Evolutionary conservation across 2,113 vertebrate species (phyloP), one percentile per base, ranked within the genome.

Genomic region (Cettia cetti): DNA sequence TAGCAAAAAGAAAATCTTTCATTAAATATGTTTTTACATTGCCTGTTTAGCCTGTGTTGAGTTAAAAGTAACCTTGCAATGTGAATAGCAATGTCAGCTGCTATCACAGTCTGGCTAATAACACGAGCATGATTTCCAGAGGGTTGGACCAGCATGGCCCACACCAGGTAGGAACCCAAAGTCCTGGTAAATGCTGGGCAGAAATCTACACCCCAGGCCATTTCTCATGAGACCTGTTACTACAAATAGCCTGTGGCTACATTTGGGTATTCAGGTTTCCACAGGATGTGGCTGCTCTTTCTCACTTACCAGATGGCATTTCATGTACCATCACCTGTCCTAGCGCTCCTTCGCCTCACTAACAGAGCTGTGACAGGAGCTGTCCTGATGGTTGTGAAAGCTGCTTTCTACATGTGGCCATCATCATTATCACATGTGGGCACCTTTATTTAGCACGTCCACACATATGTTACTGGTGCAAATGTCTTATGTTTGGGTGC

Each of bases 241-340:
- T 90, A 63, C 63, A n/a, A 50, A 72, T 69, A 95, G 37, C 59
- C 14, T 4, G 66, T 57, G 66, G 61, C 50, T 65, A 4, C 37
- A 4, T 85, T 76, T 57, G 64, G 39, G 30, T 56, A 57, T 69
- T 90, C 31, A 33, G 75, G 39, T 80, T 93, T 90, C 4, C 0
- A 64, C 59, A 92, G 79, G 66, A 92, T 69, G 33, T 69, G 59
- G 45, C 60, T 69, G 82, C 63, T 88, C 68, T 66, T 85, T 88
- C 79, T 86, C 79, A 61, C 75, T 82, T 68, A 44, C 28, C 59
- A 83, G 86, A 85, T 82, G 86, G 88, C 90, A 86, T 96, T 82
- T 64, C 35, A 12, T 30, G 66, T 65, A 16, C 82, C 37, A 16
- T 94, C 88, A 60, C 77, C 96, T 86, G 56, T 91, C 94, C 84